phyloP scores from a whole-genome alignment of 1,140 invertebrate genomes.

The Hestina assimilis region DNA sequence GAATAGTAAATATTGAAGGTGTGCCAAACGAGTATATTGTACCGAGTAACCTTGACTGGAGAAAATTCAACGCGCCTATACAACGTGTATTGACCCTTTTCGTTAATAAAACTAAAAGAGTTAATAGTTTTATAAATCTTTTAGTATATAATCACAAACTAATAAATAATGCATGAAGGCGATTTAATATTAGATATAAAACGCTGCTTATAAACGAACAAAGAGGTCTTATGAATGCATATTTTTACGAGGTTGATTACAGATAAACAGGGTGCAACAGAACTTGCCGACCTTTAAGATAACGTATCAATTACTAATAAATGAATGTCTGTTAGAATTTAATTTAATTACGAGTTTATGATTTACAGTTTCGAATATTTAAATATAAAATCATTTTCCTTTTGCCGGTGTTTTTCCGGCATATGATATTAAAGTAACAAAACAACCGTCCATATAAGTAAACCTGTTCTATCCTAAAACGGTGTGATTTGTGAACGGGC shows the following conservation, averaged over 20 bases:
- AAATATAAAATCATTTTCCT: conserved; percentile 8
- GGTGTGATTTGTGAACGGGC: conserved; percentile 24
- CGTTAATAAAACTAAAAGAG: conserved; percentile 9
- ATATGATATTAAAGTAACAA: conserved; percentile 28
- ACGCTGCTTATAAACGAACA: conserved; percentile 10
- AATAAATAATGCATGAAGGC: conserved; percentile 19
- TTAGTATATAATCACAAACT: conserved; percentile 8
- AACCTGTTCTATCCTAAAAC: conserved; percentile 44
- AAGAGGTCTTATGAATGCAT: conserved; percentile 4
- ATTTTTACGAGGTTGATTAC: conserved; percentile 13
- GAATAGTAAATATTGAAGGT: conserved; percentile 49
- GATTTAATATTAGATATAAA: conserved; percentile 15
- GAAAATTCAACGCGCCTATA: conserved; percentile 28
- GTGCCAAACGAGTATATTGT: conserved; percentile 40
- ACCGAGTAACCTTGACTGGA: conserved; percentile 41
- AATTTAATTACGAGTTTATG: too few relatives aligned
- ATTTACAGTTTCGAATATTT: neutral
- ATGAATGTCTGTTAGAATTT: neutral
- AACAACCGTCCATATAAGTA: conserved; percentile 44
- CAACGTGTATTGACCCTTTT: conserved; percentile 20
- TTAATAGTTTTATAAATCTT: conserved; percentile 3
- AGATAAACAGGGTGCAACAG: conserved; percentile 21
- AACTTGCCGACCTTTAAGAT: conserved; percentile 18
- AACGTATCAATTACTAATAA: neutral
- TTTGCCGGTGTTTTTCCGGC: too few relatives aligned